Evolutionary conservation across 2,888 invertebrate genomes (phyloP).

Genomic region (Netelia virgata): DNA sequence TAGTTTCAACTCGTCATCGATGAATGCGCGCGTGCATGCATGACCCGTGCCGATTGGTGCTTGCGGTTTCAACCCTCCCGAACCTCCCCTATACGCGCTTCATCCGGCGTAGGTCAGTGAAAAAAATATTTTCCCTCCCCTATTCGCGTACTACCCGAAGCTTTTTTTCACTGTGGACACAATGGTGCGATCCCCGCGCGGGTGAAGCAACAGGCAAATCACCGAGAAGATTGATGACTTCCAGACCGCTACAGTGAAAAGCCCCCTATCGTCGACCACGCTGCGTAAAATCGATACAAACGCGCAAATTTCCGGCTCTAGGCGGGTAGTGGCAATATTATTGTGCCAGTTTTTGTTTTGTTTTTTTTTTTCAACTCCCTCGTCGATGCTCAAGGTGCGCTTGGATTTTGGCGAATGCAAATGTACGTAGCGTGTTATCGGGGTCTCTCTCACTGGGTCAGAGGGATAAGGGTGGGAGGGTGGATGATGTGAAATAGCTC

Average conservation of each 20-base stretch:
- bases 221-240: constrained; percentile 56
- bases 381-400: too few relatives aligned
- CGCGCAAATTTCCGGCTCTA: not conserved
- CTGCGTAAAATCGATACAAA: not conserved
- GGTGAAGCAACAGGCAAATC: constrained; percentile 61
- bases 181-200: constrained; percentile 14
- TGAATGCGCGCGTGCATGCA: constrained; percentile 54
- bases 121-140: constrained; percentile 10
- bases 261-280: not conserved
- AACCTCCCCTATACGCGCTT: not conserved
- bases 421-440: constrained; percentile 33
- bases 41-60: constrained; percentile 39
- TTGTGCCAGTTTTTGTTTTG: not conserved
- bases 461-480: constrained; percentile 7
- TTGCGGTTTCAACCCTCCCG: constrained; percentile 33
- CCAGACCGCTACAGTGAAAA: constrained; percentile 10
- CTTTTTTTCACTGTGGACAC: constrained; percentile 25
- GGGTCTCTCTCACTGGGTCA: constrained; percentile 19
- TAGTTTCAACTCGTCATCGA: constrained; percentile 60
- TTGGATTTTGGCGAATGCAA: too few relatives aligned
- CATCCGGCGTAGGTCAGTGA: constrained; percentile 66
- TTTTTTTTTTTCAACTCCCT: too few relatives aligned
- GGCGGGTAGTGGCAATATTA: not conserved
- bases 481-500: constrained; percentile 14
- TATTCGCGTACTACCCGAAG: not conserved